Conservation (phyloP, 2,797 vertebrate species). For the Sebastes reedi region DNA sequence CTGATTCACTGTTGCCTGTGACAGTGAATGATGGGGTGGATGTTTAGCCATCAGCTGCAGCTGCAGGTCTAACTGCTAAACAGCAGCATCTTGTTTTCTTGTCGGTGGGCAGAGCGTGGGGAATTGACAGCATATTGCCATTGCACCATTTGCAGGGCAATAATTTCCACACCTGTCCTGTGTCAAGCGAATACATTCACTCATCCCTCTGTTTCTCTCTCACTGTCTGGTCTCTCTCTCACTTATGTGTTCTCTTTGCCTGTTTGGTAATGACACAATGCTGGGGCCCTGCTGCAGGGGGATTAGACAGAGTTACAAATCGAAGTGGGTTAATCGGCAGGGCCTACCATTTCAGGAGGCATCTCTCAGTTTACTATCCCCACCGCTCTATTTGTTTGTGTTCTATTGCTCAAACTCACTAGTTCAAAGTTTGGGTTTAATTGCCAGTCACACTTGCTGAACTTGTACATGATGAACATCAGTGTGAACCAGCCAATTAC, state of each 20-base stretch:
- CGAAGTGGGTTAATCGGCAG: slow-evolving; percentile 69
- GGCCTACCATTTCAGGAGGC: slow-evolving; percentile 41
- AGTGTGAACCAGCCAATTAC: too few species aligned
- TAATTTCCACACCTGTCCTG: slow-evolving; percentile 62
- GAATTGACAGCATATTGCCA: slow-evolving; percentile 62
- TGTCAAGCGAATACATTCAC: background rate
- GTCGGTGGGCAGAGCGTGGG: slow-evolving; percentile 22
- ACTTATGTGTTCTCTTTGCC: slow-evolving; percentile 2
- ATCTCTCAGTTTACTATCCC: slow-evolving; percentile 37
- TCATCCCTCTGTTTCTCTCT: background rate
- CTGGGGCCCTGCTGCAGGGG: slow-evolving; percentile 32
- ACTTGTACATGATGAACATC: too few species aligned
- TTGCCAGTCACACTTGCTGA: too few species aligned
- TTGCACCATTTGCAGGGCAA: slow-evolving; percentile 33
- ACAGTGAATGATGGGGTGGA: slow-evolving; percentile 66
- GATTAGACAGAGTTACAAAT: slow-evolving; percentile 72
- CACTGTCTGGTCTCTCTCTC: background rate
- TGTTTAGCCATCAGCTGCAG: slow-evolving; percentile 50
- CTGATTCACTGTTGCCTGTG: slow-evolving; percentile 54
- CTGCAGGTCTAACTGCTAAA: slow-evolving; percentile 47
- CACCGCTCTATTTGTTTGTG: slow-evolving; percentile 16
- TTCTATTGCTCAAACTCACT: background rate
- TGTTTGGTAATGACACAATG: slow-evolving; percentile 55
- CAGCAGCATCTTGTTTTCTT: slow-evolving; percentile 52
- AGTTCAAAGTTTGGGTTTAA: background rate